These are phyloP conservation scores for Mus caroli DNA, from an alignment of 2,797 vertebrate genomes.

Conservation along the genomic window DNA sequence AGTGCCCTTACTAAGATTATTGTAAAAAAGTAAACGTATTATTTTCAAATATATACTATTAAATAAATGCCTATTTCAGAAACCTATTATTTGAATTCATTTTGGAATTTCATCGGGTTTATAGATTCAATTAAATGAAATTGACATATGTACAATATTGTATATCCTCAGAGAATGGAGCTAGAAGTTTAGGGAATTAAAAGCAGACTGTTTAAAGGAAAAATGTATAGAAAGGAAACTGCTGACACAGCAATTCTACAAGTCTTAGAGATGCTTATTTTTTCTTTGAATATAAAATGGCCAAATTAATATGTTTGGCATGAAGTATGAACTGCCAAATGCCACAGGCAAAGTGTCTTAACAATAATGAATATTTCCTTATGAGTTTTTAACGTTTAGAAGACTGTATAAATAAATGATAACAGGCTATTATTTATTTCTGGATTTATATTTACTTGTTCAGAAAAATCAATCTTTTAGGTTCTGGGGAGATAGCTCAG, in stretches of 20 bases:
- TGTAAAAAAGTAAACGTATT: neutral
- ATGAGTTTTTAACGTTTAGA: neutral
- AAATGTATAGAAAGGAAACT: neutral
- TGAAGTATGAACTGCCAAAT: neutral
- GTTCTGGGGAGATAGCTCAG: neutral
- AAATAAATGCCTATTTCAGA: neutral
- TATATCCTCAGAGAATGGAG: neutral
- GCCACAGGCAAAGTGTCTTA: too few relatives aligned
- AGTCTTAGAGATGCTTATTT: accelerated
- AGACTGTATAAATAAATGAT: neutral
- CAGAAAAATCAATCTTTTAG: neutral
- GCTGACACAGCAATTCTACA: too few relatives aligned
- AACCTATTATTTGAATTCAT: neutral
- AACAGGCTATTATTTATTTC: neutral
- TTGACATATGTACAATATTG: neutral
- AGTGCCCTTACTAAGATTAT: neutral
- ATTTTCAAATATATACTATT: neutral
- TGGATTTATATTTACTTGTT: neutral
- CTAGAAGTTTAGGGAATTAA: neutral
- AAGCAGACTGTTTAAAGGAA: neutral
- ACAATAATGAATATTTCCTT: neutral
- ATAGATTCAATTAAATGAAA: neutral
- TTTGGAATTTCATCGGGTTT: neutral
- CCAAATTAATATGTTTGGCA: neutral
- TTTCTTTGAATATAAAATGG: neutral